A percentile compares a stretch with the other conserved stretches of the same genome.
phyloP scores from a whole-genome alignment of 2,888 invertebrate genomes.

The Cetonia aurata region DNA sequence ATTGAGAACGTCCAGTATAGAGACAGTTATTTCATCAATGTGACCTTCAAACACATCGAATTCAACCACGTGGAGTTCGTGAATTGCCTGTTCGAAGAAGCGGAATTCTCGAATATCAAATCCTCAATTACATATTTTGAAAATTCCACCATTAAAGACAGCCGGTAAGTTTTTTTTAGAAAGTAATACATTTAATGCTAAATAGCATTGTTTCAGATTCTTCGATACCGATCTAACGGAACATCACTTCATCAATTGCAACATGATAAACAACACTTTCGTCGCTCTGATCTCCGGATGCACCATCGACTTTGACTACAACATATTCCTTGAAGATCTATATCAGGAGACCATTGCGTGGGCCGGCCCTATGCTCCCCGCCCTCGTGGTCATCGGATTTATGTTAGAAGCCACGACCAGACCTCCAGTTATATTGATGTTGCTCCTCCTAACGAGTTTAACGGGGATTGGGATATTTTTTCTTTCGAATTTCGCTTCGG shows the following conservation, averaged over 20 bases:
- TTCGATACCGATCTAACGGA: constrained; percentile 76
- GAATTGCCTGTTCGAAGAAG: constrained; percentile 78
- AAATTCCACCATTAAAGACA: constrained; percentile 73
- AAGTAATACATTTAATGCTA: not conserved
- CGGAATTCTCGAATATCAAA: constrained; percentile 79
- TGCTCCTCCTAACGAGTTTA: constrained; percentile 65
- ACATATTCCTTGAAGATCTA: constrained; percentile 70
- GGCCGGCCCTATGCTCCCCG: constrained; percentile 67
- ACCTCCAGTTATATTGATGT: constrained; percentile 59
- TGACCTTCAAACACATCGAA: constrained; percentile 76
- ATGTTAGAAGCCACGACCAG: constrained; percentile 59
- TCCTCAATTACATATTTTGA: constrained; percentile 78
- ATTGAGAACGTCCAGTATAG: constrained; percentile 76
- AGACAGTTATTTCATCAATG: constrained; percentile 73
- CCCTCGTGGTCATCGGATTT: constrained; percentile 64
- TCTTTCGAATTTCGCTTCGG: constrained; percentile 64
- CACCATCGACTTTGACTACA: constrained; percentile 69
- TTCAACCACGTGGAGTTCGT: constrained; percentile 80
- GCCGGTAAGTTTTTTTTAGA: constrained; percentile 67
- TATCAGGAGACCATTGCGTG: constrained; percentile 63
- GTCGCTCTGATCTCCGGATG: constrained; percentile 64
- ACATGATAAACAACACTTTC: constrained; percentile 70
- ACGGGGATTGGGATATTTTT: constrained; percentile 70
- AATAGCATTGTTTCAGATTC: constrained; percentile 68
- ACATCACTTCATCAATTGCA: constrained; percentile 73